These are phyloP conservation scores for Paralichthys olivaceus DNA, from an alignment of 2,113 vertebrate genomes.

Conservation along the genomic window DNA sequence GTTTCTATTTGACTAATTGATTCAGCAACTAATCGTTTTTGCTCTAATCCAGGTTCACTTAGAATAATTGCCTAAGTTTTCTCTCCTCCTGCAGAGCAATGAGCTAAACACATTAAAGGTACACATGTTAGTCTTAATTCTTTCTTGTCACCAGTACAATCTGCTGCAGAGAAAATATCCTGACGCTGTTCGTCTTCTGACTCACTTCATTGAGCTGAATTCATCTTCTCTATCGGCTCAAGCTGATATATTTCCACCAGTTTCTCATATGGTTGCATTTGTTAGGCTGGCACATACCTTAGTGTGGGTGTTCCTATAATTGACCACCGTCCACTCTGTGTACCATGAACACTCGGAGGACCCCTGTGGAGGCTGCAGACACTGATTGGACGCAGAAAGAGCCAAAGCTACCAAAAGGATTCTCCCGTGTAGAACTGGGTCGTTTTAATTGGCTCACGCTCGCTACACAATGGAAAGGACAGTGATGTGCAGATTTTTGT, in stretches of 20 bases:
- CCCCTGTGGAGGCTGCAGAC: constrained; percentile 48
- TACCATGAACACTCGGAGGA: constrained; percentile 24
- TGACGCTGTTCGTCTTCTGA: constrained; percentile 20
- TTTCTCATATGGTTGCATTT: constrained; percentile 32
- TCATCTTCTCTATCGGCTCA: constrained; percentile 37
- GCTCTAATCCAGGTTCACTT: background rate
- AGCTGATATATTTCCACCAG: constrained; percentile 42
- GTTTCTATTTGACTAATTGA: background rate
- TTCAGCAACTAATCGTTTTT: background rate
- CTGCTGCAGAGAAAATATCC: constrained; percentile 28
- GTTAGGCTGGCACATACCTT: constrained; percentile 49
- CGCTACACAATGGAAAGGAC: constrained; percentile 45
- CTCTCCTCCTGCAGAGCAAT: background rate
- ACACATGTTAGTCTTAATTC: constrained; percentile 15
- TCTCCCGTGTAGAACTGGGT: constrained; percentile 57
- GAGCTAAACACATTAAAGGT: constrained; percentile 8
- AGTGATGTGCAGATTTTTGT: constrained; percentile 15
- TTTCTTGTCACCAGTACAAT: constrained; percentile 17
- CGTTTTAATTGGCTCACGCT: constrained; percentile 62
- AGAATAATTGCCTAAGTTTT: background rate
- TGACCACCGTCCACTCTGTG: constrained; percentile 36
- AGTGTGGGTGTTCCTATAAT: constrained; percentile 64
- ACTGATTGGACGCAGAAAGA: constrained; percentile 40
- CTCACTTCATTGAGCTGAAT: constrained; percentile 35
- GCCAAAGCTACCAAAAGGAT: constrained; percentile 27